Evolutionary conservation across 1,140 invertebrate species (phyloP).

Genomic region (Ceratina japonica): DNA sequence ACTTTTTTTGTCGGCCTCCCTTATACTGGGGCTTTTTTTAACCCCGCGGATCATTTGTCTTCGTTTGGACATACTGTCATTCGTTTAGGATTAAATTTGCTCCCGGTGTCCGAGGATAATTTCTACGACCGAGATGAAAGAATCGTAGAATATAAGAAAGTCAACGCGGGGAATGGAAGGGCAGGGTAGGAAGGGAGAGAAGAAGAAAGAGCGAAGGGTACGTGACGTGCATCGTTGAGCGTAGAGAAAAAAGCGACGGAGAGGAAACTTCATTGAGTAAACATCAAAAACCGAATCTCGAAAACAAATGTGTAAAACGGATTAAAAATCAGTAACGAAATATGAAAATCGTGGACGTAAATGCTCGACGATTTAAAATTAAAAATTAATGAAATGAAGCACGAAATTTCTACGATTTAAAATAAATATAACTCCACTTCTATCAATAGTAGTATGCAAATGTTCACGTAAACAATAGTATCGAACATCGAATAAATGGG

Average conservation of each 20-base stretch:
- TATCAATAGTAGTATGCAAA: no score
- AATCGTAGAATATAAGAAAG: conserved; percentile 13
- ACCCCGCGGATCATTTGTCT: conserved; percentile 34
- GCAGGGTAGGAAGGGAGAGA: neutral
- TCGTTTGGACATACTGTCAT: conserved; percentile 21
- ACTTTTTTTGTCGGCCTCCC: neutral
- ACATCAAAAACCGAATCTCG: neutral
- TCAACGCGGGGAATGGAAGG: neutral
- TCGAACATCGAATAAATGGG: no score
- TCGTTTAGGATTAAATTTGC: conserved; percentile 5
- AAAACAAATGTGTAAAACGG: neutral
- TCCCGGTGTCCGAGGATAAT: conserved; percentile 6
- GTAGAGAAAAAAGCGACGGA: neutral
- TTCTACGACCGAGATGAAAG: conserved; percentile 15
- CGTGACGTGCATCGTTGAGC: neutral
- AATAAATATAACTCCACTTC: no score
- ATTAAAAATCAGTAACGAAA: no score
- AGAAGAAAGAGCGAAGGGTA: neutral
- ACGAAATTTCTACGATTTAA: no score
- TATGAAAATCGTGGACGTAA: no score
- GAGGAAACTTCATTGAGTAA: neutral
- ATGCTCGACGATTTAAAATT: no score
- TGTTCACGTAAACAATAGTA: no score
- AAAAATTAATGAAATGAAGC: no score
- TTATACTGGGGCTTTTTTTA: conserved; percentile 10